These are phyloP conservation scores for Acromyrmex heyeri DNA, from an alignment of 1,140 invertebrate species.

Conservation along the genomic window DNA sequence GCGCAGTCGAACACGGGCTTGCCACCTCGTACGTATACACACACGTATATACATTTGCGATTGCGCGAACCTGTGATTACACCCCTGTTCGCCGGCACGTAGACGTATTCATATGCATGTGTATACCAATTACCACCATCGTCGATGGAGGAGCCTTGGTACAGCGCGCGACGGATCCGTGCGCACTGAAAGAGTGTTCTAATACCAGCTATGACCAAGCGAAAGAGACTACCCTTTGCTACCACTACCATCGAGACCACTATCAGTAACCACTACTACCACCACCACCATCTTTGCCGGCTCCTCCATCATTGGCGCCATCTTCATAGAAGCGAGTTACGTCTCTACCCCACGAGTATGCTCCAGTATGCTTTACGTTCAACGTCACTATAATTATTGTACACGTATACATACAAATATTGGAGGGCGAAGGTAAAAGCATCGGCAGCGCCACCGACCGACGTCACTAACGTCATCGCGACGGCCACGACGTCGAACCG, in stretches of 20 bases:
- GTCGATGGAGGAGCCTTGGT: slow-evolving; percentile 53
- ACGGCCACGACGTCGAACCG: slow-evolving; percentile 55
- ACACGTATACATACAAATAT: background rate
- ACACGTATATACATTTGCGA: slow-evolving; percentile 7
- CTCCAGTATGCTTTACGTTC: background rate
- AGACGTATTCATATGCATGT: background rate
- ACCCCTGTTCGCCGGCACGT: slow-evolving; percentile 20
- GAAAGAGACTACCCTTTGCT: slow-evolving; percentile 52
- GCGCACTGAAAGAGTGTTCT: slow-evolving; percentile 75
- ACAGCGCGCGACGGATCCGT: slow-evolving; percentile 76
- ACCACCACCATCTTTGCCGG: slow-evolving; percentile 44
- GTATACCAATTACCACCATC: background rate
- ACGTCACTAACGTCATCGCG: slow-evolving; percentile 68
- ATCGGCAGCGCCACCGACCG: slow-evolving; percentile 63
- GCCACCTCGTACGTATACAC: slow-evolving; percentile 24
- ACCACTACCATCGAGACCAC: slow-evolving; percentile 47
- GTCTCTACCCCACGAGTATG: background rate
- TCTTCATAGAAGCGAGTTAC: slow-evolving; percentile 20
- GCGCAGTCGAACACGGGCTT: slow-evolving; percentile 40
- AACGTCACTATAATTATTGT: slow-evolving; percentile 6
- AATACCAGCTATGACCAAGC: slow-evolving; percentile 12
- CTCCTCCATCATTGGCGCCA: slow-evolving; percentile 37
- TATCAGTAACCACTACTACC: slow-evolving; percentile 43
- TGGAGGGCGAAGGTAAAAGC: slow-evolving; percentile 59
- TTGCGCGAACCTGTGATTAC: slow-evolving; percentile 38